A percentile compares a stretch with the other conserved stretches of the same genome.
Evolutionary conservation across 2,888 invertebrate genomes (phyloP).

Genomic region (Caenorhabditis parvicauda): DNA sequence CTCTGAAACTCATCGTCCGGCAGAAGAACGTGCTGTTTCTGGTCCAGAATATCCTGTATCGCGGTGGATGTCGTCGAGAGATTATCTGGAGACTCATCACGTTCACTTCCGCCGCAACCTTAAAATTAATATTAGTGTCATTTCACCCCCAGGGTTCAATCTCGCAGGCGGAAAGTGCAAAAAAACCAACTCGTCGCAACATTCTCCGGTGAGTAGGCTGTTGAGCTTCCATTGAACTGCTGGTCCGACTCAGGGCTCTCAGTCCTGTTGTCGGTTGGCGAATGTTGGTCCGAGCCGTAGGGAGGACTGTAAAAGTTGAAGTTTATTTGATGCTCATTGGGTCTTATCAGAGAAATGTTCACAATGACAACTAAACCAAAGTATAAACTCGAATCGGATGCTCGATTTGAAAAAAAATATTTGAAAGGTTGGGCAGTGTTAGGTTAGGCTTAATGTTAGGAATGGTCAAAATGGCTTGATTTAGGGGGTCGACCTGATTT

Average conservation of each 20-base stretch:
- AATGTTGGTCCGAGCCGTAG: constrained; percentile 25
- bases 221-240: constrained; percentile 1
- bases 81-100: constrained; percentile 44
- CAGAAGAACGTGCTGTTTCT: constrained; percentile 2
- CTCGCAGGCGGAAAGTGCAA: not conserved
- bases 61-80: constrained; percentile 30
- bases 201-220: constrained; percentile 24
- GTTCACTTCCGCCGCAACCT: constrained; percentile 26
- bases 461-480: no score
- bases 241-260: constrained; percentile 34
- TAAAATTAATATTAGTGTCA: not conserved
- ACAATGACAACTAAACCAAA: no score
- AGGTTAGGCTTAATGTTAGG: no score
- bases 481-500: no score
- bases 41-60: constrained; percentile 17
- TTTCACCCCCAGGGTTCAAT: not conserved
- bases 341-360: no score
- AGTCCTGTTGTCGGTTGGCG: constrained; percentile 26
- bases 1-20: constrained; percentile 28
- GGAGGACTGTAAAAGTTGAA: no score
- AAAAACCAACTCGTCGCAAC: constrained; percentile 19
- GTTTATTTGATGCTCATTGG: no score
- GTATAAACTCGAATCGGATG: no score
- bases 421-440: no score
- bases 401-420: no score